phyloP scores from a whole-genome alignment of 2,888 invertebrate species.

The Melinopterus prodromus region DNA sequence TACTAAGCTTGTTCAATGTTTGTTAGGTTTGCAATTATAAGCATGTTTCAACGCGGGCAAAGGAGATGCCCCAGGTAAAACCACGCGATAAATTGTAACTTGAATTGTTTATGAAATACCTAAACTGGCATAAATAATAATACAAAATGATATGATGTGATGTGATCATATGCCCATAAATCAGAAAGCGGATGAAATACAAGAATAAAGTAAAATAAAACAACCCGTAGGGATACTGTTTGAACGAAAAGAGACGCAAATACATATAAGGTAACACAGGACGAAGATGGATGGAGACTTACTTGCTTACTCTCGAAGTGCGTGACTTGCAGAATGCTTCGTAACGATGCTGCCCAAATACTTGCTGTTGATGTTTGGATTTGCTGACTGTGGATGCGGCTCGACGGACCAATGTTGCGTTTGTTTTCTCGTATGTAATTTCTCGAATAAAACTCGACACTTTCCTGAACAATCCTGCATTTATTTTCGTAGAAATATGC shows the following conservation, averaged over 20 bases:
- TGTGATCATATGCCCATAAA: constrained; percentile 4
- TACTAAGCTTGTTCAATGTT: constrained; percentile 4
- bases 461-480: too few relatives aligned
- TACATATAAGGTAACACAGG: neutral
- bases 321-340: neutral
- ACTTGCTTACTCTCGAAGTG: neutral
- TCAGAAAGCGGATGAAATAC: neutral
- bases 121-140: neutral
- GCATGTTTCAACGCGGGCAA: neutral
- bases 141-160: neutral
- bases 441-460: too few relatives aligned
- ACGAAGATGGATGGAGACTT: neutral
- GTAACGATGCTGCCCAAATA: too few relatives aligned
- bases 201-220: neutral
- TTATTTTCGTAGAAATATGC: too few relatives aligned
- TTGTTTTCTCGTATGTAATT: too few relatives aligned
- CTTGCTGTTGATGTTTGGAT: too few relatives aligned
- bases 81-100: neutral
- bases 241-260: neutral
- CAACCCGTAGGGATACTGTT: neutral
- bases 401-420: too few relatives aligned
- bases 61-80: too few relatives aligned
- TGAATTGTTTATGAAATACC: neutral
- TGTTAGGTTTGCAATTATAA: neutral
- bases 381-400: too few relatives aligned